A percentile compares a stretch with the other conserved stretches of the same genome.
phyloP scores from a whole-genome alignment of 2,113 vertebrate species.

The Brachirus orientalis region DNA sequence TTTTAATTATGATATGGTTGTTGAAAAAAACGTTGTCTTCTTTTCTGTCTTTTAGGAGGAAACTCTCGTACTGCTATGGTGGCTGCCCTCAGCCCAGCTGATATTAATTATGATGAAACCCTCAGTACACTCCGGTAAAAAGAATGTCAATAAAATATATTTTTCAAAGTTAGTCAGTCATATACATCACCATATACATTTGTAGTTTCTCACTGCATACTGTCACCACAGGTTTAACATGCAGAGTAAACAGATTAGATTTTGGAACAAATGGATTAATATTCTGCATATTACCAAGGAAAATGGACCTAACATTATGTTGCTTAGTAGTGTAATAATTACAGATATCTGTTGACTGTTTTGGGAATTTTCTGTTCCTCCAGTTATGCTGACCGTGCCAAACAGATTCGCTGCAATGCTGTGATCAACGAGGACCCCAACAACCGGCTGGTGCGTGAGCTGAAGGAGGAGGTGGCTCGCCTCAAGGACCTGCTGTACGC shows the following conservation, averaged over 20 bases:
- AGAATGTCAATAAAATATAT: conserved; percentile 3
- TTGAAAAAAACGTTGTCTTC: neutral
- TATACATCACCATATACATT: neutral
- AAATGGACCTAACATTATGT: conserved; percentile 1
- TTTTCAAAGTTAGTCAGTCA: neutral
- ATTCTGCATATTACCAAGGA: neutral
- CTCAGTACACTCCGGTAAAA: conserved; percentile 95
- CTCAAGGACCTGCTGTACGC: conserved; percentile 92
- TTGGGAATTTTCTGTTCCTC: neutral
- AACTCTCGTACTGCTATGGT: conserved; percentile 99
- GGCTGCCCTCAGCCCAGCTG: conserved; percentile 95
- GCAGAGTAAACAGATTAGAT: neutral
- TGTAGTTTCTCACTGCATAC: neutral
- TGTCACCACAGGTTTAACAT: neutral
- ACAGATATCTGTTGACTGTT: neutral
- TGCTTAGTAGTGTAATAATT: no score
- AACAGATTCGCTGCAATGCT: conserved; percentile 97
- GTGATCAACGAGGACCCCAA: conserved; percentile 98
- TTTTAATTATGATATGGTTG: neutral
- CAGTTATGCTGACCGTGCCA: conserved; percentile 96
- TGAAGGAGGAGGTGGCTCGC: conserved; percentile 96
- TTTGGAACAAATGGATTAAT: neutral
- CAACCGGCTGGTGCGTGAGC: conserved; percentile 96
- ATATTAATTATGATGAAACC: conserved; percentile 98
- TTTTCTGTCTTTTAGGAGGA: conserved; percentile 83